These are phyloP conservation scores for Pristionchus arcanus DNA, from an alignment of 2,888 invertebrate species.

Conservation along the genomic window DNA sequence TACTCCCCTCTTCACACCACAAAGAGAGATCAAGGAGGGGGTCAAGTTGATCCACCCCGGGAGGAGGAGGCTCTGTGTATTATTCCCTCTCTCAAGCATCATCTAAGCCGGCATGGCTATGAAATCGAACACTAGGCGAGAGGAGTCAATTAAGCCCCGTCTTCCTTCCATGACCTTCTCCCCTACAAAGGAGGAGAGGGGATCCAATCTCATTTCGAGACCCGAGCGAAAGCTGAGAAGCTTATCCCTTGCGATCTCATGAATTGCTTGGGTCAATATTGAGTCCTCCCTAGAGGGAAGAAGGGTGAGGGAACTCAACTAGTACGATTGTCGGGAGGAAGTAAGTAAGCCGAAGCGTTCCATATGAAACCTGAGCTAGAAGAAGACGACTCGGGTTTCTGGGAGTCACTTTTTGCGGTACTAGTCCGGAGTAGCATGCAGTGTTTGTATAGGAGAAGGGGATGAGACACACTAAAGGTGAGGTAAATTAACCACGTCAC, in stretches of 20 bases:
- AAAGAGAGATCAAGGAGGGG: constrained; percentile 23
- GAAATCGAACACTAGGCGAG: constrained; percentile 52
- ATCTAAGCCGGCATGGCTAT: constrained; percentile 51
- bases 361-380: neutral
- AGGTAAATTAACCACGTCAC: no score
- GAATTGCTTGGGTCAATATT: constrained; percentile 47
- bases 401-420: neutral
- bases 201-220: constrained; percentile 44
- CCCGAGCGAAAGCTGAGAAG: constrained; percentile 42
- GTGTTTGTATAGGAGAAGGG: neutral
- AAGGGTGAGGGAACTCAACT: constrained; percentile 27
- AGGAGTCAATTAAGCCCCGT: constrained; percentile 52
- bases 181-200: constrained; percentile 30
- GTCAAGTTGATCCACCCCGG: constrained; percentile 40
- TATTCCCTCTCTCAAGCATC: constrained; percentile 43
- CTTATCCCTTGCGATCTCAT: constrained; percentile 33
- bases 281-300: constrained; percentile 30
- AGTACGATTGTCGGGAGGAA: constrained; percentile 15
- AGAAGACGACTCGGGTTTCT: neutral
- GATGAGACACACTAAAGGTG: neutral
- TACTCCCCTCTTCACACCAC: neutral
- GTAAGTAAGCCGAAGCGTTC: neutral
- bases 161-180: constrained; percentile 41
- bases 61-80: constrained; percentile 25
- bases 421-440: neutral